A percentile compares a stretch with the other conserved stretches of the same genome.
phyloP scores from a whole-genome alignment of 2,888 invertebrate species.

The Deilephila porcellus region DNA sequence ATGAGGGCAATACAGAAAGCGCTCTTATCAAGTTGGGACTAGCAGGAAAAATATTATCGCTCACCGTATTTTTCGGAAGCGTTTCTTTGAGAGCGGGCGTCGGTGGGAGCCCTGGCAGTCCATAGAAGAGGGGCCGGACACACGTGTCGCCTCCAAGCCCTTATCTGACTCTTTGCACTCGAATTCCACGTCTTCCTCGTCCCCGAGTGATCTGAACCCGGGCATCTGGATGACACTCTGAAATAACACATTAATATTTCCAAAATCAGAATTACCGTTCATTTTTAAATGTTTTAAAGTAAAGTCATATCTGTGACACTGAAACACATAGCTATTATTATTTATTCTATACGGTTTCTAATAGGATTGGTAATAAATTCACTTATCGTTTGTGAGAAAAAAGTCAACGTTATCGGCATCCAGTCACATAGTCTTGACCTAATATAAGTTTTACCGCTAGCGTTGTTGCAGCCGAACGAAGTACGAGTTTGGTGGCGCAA shows the following conservation, averaged over 20 bases:
- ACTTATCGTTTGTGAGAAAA: constrained; percentile 61
- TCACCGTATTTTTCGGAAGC: constrained; percentile 93
- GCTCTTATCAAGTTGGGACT: neutral
- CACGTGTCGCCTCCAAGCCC: constrained; percentile 94
- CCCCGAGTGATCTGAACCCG: constrained; percentile 94
- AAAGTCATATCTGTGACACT: neutral
- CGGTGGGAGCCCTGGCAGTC: constrained; percentile 94
- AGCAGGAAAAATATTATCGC: neutral
- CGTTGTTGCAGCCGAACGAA: constrained; percentile 71
- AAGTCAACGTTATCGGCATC: constrained; percentile 67
- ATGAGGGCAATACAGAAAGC: constrained; percentile 1
- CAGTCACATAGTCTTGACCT: constrained; percentile 74
- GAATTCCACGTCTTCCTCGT: constrained; percentile 95
- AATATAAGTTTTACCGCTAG: constrained; percentile 75
- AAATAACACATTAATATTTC: constrained; percentile 49
- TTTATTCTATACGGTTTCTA: constrained; percentile 47
- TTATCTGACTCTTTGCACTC: constrained; percentile 93
- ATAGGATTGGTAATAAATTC: constrained; percentile 48
- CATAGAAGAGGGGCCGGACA: constrained; percentile 90
- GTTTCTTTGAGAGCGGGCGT: constrained; percentile 91
- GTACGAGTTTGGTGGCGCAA: constrained; percentile 78
- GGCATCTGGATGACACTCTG: constrained; percentile 96
- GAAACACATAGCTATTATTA: constrained; percentile 43
- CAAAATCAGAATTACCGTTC: neutral
- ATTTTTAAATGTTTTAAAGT: neutral